A percentile compares a stretch with the other conserved stretches of the same genome.
phyloP scores from a whole-genome alignment of 2,113 vertebrate species.

The Aptenodytes patagonicus region DNA sequence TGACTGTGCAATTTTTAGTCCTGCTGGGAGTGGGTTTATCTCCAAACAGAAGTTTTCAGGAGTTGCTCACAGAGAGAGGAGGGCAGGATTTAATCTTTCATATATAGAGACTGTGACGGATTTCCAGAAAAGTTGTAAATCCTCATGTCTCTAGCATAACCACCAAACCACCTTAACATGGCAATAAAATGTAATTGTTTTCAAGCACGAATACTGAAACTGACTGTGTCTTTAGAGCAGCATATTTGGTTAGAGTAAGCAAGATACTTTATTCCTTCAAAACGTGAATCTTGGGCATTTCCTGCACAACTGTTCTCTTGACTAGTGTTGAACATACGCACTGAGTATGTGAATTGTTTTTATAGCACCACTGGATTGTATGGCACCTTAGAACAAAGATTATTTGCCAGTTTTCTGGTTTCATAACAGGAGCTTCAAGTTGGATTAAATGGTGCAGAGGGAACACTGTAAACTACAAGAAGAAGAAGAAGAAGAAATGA shows the following conservation, averaged over 20 bases:
- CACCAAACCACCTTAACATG: neutral
- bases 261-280: neutral
- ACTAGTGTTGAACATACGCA: neutral
- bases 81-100: neutral
- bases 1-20: neutral
- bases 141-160: neutral
- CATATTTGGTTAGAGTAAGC: neutral
- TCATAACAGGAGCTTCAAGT: neutral
- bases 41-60: neutral
- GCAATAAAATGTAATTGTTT: slow-evolving; percentile 23
- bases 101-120: neutral
- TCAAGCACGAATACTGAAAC: neutral
- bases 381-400: neutral
- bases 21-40: neutral
- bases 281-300: neutral
- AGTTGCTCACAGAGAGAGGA: neutral
- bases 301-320: neutral
- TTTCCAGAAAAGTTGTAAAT: neutral
- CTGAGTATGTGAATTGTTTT: neutral
- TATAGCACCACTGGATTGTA: neutral
- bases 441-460: neutral
- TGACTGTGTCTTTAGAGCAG: neutral
- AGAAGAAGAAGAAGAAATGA: neutral
- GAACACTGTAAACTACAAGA: neutral
- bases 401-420: neutral